phyloP scores from a whole-genome alignment of 2,797 vertebrate genomes.

The Amniataba percoides region DNA sequence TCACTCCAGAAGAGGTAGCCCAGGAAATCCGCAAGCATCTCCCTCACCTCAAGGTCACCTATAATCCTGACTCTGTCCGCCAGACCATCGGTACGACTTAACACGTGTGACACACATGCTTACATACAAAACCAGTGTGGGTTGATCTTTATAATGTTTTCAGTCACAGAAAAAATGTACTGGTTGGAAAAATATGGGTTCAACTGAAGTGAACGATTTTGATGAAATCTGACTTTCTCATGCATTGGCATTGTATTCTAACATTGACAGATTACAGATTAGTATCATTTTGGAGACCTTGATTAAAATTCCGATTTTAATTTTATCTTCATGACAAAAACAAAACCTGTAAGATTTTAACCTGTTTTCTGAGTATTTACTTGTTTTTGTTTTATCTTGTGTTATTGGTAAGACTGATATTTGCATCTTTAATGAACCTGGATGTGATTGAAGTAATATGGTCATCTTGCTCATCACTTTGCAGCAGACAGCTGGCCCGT shows the following conservation, averaged over 20 bases:
- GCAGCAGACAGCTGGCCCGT: conserved; percentile 89
- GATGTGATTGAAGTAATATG: conserved; percentile 3
- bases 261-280: neutral
- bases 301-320: neutral
- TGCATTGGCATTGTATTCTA: neutral
- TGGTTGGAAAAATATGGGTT: neutral
- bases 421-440: neutral
- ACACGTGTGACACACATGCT: neutral
- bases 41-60: conserved; percentile 85
- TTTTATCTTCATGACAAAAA: neutral
- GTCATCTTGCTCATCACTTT: conserved; percentile 39
- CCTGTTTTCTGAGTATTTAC: neutral
- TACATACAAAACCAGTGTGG: neutral
- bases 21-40: conserved; percentile 86
- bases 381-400: neutral
- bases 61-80: conserved; percentile 84
- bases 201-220: neutral
- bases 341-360: neutral
- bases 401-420: neutral
- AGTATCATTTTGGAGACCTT: neutral
- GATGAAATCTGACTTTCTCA: neutral
- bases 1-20: conserved; percentile 87
- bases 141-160: neutral
- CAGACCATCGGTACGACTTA: conserved; percentile 84
- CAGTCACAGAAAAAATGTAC: neutral